These are phyloP conservation scores for Camponotus vicinus DNA, from an alignment of 1,140 invertebrate species.

Conservation along the genomic window DNA sequence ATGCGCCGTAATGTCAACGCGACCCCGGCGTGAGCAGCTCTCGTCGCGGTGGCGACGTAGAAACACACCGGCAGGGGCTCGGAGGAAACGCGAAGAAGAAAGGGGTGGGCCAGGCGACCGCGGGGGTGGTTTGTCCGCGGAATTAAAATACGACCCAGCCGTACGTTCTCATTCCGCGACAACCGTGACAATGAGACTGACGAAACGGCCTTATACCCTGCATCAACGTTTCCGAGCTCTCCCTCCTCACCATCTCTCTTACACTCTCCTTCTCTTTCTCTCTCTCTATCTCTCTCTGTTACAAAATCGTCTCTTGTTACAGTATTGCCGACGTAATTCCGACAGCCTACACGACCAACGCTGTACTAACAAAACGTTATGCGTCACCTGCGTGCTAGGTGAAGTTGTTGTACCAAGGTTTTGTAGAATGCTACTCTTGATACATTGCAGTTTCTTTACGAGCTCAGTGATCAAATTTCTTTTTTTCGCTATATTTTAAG, in stretches of 20 bases:
- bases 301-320: conserved; percentile 69
- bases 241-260: conserved; percentile 25
- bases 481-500: background rate
- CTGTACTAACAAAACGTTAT: conserved; percentile 55
- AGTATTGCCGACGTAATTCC: conserved; percentile 66
- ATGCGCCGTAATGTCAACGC: conserved; percentile 84
- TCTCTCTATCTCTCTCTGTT: conserved; percentile 54
- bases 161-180: conserved; percentile 85
- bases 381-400: conserved; percentile 48
- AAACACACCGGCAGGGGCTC: conserved; percentile 69
- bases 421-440: conserved; percentile 36
- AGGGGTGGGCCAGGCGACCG: conserved; percentile 66
- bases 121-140: conserved; percentile 81
- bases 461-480: conserved; percentile 1
- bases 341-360: conserved; percentile 56
- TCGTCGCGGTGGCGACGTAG: conserved; percentile 63
- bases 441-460: conserved; percentile 22
- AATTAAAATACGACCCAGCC: conserved; percentile 86
- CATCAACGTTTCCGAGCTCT: conserved; percentile 66
- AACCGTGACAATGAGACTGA: conserved; percentile 84
- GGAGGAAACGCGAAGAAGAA: conserved; percentile 82
- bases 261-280: conserved; percentile 44
- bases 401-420: conserved; percentile 45
- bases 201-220: conserved; percentile 81
- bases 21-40: conserved; percentile 70